phyloP scores from a whole-genome alignment of 2,797 vertebrate species.

The Anabacerthia variegaticeps region DNA sequence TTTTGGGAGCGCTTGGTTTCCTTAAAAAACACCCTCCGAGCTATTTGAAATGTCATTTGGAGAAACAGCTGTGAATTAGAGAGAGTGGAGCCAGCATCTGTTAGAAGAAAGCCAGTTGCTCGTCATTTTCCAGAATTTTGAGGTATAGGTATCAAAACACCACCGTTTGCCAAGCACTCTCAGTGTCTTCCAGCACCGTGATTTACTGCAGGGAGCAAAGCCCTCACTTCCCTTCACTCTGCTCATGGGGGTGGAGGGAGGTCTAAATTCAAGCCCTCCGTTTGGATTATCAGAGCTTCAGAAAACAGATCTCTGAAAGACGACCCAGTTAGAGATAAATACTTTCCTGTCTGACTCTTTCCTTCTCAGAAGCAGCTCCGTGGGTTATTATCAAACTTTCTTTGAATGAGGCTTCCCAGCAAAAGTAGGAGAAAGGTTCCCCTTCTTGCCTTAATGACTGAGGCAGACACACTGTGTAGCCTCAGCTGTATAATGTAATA shows the following conservation, averaged over 20 bases:
- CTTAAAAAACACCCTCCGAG: neutral
- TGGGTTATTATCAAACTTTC: neutral
- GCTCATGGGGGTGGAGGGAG: neutral
- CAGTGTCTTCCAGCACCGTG: fast-evolving
- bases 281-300: neutral
- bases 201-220: neutral
- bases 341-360: neutral
- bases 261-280: neutral
- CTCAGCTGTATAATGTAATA: neutral
- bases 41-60: neutral
- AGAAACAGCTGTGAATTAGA: neutral
- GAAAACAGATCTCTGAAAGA: neutral
- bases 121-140: neutral
- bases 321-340: neutral
- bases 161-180: neutral
- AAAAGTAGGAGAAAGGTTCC: neutral
- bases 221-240: neutral
- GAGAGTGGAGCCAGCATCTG: neutral
- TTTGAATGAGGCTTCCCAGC: neutral
- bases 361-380: neutral
- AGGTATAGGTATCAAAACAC: neutral
- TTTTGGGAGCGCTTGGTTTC: fast-evolving
- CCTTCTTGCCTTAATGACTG: neutral
- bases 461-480: neutral
- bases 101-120: fast-evolving